These are phyloP conservation scores for Pherbina coryleti DNA, from an alignment of 2,888 invertebrate species.

Conservation along the genomic window DNA sequence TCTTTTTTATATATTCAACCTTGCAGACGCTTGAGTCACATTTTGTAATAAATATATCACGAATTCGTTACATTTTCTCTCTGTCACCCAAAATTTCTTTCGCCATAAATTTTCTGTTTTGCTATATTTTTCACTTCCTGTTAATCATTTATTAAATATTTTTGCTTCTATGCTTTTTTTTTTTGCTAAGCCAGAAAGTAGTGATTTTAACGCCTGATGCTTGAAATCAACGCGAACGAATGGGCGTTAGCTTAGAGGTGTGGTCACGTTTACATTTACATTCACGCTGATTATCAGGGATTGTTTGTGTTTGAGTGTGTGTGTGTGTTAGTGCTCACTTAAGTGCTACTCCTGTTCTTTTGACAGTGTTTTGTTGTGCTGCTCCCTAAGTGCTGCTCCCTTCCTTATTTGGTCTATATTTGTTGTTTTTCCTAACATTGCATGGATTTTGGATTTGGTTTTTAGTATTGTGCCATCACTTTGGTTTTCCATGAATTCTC, in stretches of 20 bases:
- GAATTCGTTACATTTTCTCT: too few species aligned
- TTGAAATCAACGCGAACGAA: not conserved
- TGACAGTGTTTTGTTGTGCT: not conserved
- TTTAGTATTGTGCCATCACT: not conserved
- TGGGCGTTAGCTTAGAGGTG: not conserved
- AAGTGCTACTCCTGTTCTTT: not conserved
- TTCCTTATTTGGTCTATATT: not conserved
- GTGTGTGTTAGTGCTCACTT: not conserved
- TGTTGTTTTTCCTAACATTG: not conserved
- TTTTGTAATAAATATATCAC: too few species aligned
- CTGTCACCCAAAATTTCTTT: too few species aligned
- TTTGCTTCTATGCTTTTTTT: not conserved
- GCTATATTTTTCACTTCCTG: not conserved
- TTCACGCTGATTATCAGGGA: not conserved
- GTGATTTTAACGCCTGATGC: not conserved
- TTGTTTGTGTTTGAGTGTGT: not conserved
- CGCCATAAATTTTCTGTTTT: too few species aligned
- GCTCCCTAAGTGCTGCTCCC: not conserved
- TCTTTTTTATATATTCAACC: too few species aligned
- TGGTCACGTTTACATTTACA: not conserved
- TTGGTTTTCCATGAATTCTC: not conserved
- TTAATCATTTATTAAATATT: not conserved
- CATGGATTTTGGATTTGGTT: not conserved
- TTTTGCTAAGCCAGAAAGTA: not conserved
- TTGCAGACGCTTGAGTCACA: too few species aligned